A percentile compares a stretch with the other conserved stretches of the same genome.
phyloP scores from a whole-genome alignment of 2,113 vertebrate genomes.

The Galeopterus variegatus region DNA sequence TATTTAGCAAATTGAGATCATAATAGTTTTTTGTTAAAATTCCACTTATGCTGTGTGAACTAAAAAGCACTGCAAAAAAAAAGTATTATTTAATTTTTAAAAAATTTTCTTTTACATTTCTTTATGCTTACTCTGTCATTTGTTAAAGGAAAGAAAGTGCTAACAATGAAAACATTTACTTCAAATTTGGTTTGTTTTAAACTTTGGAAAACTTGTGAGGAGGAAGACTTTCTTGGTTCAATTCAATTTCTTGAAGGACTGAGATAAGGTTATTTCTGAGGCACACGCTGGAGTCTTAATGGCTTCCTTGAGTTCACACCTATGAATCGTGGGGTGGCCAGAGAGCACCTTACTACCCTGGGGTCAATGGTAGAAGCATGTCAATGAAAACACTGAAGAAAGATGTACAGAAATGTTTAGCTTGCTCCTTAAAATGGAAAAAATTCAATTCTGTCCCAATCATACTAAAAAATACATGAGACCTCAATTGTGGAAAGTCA shows the following conservation, averaged over 20 bases:
- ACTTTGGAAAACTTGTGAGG: conserved; percentile 61
- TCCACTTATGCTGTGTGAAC: conserved; percentile 69
- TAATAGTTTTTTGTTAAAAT: conserved; percentile 86
- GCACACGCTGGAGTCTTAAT: not conserved
- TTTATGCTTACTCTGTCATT: conserved; percentile 65
- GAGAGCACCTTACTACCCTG: not conserved
- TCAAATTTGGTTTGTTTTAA: conserved; percentile 59
- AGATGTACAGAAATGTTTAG: conserved; percentile 46
- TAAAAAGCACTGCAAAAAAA: conserved; percentile 71
- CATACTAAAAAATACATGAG: conserved; percentile 1
- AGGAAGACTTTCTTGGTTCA: conserved; percentile 25
- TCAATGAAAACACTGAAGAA: not conserved
- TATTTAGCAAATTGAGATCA: conserved; percentile 89
- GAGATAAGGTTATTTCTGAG: not conserved
- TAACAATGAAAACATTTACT: conserved; percentile 71
- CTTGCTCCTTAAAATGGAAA: conserved; percentile 1
- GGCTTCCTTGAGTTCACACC: not conserved
- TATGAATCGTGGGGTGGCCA: not conserved
- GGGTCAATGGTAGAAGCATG: not conserved
- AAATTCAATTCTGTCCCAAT: not conserved
- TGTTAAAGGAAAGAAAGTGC: conserved; percentile 74
- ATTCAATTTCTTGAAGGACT: not conserved
- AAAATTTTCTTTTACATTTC: conserved; percentile 43
- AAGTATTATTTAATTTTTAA: conserved; percentile 61
- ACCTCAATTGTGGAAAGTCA: not conserved